Base-by-base conservation (phyloP, 1,140 invertebrate species). In the Tyrophagus putrescentiae region DNA sequence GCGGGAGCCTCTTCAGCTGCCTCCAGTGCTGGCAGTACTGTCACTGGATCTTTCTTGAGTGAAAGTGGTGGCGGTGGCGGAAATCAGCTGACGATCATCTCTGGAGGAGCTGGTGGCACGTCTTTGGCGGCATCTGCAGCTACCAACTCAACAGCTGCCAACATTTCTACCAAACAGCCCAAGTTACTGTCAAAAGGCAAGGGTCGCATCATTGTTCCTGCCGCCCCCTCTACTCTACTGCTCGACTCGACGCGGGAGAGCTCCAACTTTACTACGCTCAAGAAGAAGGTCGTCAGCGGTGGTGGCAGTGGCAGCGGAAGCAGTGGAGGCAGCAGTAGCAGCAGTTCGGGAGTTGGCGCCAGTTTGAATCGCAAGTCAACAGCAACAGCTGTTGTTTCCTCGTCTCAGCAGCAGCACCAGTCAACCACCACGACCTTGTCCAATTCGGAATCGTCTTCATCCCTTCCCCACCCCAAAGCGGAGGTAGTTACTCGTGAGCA, bases 211-310 rank as follows among this genome's bases (percentile, higher is more conserved):
- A 18, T 48, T 48, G 45, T 18, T 48, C 21, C 45, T 7, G 45
- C 45, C 13, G 21, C 45, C 23, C 31, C 45, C 31, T 25, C 21
- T 48, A 21, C 31, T 39, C 36, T 39, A 39, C 21, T 39, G 18
- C 21, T 48, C 21, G 45, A 48, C 18, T 48, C 21, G 7, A 9
- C 45, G 18, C 45, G 45, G 13, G 45, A 48, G 13, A 9, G 13
- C 7, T 48, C 45, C 7, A 48, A 48, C 31, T 48, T 48, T 48
- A 48, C 45, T 29, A 48, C 45, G 7, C 31, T 48, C 21, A 48
- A 48, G 21, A 48, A 48, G 45, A 48, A 48, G 18, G 31, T 39
- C 21, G 21, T 13, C 21, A 39, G 13, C 21, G 36, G 36, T 39
- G 21, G 36, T 39, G 36, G 36, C 21, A 21, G 36, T 39, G 13